Base-by-base conservation (phyloP, 2,888 invertebrate genomes). In the Drosophila yooni region DNA sequence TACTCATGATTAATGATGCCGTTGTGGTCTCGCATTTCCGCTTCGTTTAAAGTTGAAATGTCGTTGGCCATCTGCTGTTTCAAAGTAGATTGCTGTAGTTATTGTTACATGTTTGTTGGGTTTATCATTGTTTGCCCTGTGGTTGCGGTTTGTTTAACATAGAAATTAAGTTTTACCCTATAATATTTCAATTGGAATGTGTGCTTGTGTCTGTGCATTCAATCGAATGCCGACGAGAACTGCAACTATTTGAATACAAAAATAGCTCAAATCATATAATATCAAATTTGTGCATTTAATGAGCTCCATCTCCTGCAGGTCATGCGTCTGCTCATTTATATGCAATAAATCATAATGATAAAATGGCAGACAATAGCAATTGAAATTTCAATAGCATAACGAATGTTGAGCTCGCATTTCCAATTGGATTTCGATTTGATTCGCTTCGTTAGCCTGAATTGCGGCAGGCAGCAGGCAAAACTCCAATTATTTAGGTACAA, bases 11-110 rank as follows among this genome's bases (percentile, higher is more conserved):
- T 90, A 88, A 88, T 89, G 88, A 87, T 81, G 83, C 68, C 74
- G 59, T 76, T 79, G 76, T 62, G 65, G 50, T 46, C 72, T 69
- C 79, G 79, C 74, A 86, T 82, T 86, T 86, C 89, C 84, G 88
- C 68, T 89, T 89, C 88, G 88, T 82, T 85, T 89, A 89, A 89
- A 87, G 82, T 89, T 89, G 74, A 89, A 85, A 89, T 82, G 82
- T 71, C 69, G 76, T 63, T 61, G 84, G 68, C 74, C 82, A 84
- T 54, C 68, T 76, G 76, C 56, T 63, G 57, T 40, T 69, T 25
- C 63, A 52, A 34, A 52, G 52, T 27, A 51, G 34, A 21, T 67
- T 68, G 54, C 54, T 77, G 52, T 54, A 51, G 38, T 38, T 67
- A 36, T 68, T 56, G 34, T 69, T 52, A 38, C 40, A 31, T 71